Evolutionary conservation across 2,888 invertebrate species (phyloP), one percentile per base, ranked within the genome.

Genomic region (Neoscelio sp.): DNA sequence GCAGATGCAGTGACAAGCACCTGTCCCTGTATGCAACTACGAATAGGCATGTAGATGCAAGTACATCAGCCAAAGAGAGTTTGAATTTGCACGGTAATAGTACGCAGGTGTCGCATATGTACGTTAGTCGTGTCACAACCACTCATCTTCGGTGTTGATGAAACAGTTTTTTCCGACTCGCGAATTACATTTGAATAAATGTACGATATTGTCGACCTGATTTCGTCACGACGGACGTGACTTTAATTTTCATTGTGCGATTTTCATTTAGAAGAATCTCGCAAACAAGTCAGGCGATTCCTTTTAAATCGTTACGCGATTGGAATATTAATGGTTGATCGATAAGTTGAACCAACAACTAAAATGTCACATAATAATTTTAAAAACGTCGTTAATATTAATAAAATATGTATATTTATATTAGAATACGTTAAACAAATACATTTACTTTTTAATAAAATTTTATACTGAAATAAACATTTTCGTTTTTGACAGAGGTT

Each of bases 1-100:
- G 85, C 85, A 86, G 86, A 86, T 86, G 86, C 76, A 52, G 67
- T 74, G 74, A 70, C 73, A 68, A 67, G 75, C 86, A 86, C 86
- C 86, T 86, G 86, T 82, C 80, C 54, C 74, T 56, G 56, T 75
- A 64, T 70, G 62, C 70, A 75, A 65, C 75, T 79, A 75, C 75
- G 79, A 79, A 79, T 79, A 75, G 71, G 50, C 64, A 54, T 71
- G 48, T 70, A 70, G 60, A 52, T 52, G 71, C 79, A 70, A 79
- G 65, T 73, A 78, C 73, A 33, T n/a, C 8, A n/a, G 23, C 20
- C 44, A 44, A 70, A 56, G 12, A 40, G 33, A 33, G 13, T 52
- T 67, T 54, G 65, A 70, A 75, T 76, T 50, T 80, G 75, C 60
- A 54, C 67, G 26, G 56, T 71, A 76, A 79, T 79, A 64, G 52